phyloP scores from a whole-genome alignment of 1,140 invertebrate species.

The Zeugodacus cucurbitae region DNA sequence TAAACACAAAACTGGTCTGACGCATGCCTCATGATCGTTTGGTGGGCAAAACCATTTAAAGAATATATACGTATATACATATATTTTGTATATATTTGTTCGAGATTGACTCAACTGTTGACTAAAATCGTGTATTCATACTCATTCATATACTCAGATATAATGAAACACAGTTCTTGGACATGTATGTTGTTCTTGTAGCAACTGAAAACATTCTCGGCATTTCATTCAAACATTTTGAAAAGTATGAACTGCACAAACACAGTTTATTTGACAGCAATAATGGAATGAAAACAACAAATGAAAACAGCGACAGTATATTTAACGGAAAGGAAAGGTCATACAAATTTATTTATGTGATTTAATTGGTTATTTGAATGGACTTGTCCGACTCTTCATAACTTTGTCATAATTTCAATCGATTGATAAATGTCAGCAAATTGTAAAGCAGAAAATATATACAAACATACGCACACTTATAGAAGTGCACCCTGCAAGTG shows the following conservation, averaged over 20 bases:
- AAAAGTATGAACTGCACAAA: no score
- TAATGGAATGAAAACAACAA: not conserved
- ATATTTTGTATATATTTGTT: no score
- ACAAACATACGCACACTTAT: not conserved
- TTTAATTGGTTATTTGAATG: conserved; percentile 5
- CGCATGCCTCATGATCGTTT: not conserved
- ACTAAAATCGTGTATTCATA: no score
- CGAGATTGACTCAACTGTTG: no score
- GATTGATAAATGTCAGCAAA: conserved; percentile 23
- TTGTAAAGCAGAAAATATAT: not conserved
- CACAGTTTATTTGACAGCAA: not conserved
- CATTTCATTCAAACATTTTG: no score
- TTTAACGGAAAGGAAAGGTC: not conserved
- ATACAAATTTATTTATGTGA: conserved; percentile 16
- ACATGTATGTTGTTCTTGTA: no score
- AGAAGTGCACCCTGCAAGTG: not conserved
- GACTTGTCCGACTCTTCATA: conserved; percentile 28
- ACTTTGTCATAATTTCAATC: conserved; percentile 25
- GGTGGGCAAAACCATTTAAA: not conserved
- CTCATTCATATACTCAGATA: no score
- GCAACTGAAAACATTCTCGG: no score
- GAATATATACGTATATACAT: no score
- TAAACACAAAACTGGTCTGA: not conserved
- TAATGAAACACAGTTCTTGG: no score
- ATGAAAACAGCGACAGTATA: not conserved